Evolutionary conservation across 2,888 invertebrate genomes (phyloP), one percentile per base, ranked within the genome.

Genomic region (Eupithecia pulchellata): DNA sequence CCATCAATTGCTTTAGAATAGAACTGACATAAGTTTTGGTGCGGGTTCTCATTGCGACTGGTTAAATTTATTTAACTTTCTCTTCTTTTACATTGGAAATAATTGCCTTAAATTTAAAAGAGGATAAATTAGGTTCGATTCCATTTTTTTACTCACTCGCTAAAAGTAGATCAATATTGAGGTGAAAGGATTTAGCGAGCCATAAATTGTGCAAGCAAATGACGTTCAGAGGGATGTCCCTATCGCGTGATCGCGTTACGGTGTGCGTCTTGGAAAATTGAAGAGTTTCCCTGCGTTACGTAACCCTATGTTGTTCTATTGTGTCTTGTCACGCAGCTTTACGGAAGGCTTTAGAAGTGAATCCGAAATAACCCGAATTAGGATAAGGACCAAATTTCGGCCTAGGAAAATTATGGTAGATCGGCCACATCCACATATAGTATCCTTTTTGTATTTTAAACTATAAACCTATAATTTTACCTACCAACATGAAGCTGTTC

Each of bases 181-280:
- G 2, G 58, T 60, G 60, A 34, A 61, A 34, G 34, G 34, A 61
- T 61, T 13, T 36, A 36, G 30, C 30, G 32, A 32, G 60, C 60
- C 32, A 60, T 60, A 32, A 32, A 60, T 9, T 32, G 64, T 52
- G 60, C 69, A 69, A 65, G 55, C 39, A 14, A 47, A 52, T 25
- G 25, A 55, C 62, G 65, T 25, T 68, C 64, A 58, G 58, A 71
- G 62, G 68, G 66, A 57, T 69, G 57, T 67, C 66, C 69, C 20
- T 57, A 75, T 73, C 75, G 70, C 71, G 52, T 65, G 68, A 67
- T 74, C 68, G 60, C 73, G 76, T 76, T 72, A 74, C 71, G 75
- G 74, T 76, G 67, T 65, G 64, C 72, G 75, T 72, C 42, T 71
- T 71, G 30, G 68, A 73, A 76, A 70, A 78, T 73, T 74, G 69